Evolutionary conservation across 2,797 vertebrate genomes (phyloP).

Genomic region (Pelochelys cantorii): DNA sequence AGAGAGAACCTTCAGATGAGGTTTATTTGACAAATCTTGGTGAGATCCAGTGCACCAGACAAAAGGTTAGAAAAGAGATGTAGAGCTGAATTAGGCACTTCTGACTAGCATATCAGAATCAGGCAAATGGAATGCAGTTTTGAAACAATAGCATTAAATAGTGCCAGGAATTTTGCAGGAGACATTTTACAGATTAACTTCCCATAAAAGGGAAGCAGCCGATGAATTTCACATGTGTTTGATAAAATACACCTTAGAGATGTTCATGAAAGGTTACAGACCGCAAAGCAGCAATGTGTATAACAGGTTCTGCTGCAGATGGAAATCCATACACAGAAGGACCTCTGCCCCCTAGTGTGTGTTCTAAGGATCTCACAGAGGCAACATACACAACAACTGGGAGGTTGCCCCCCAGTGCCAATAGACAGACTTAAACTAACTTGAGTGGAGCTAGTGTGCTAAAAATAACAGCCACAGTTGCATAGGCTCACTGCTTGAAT

Average conservation of each 20-base stretch:
- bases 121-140: background rate
- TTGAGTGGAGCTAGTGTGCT: background rate
- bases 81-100: background rate
- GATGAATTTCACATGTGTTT: background rate
- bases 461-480: background rate
- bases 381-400: background rate
- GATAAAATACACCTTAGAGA: background rate
- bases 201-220: background rate
- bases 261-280: fast-evolving
- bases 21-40: background rate
- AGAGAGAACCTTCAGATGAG: background rate
- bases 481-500: background rate
- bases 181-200: background rate
- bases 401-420: background rate
- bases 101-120: fast-evolving
- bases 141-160: fast-evolving
- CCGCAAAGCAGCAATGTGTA: background rate
- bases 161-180: background rate
- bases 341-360: conserved; percentile 61
- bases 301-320: background rate
- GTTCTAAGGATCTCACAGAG: background rate
- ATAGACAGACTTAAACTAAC: background rate
- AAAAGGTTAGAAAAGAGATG: background rate
- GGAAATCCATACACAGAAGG: background rate
- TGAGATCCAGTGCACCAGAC: background rate